phyloP scores from a whole-genome alignment of 1,140 invertebrate species.

The Spodoptera litura region DNA sequence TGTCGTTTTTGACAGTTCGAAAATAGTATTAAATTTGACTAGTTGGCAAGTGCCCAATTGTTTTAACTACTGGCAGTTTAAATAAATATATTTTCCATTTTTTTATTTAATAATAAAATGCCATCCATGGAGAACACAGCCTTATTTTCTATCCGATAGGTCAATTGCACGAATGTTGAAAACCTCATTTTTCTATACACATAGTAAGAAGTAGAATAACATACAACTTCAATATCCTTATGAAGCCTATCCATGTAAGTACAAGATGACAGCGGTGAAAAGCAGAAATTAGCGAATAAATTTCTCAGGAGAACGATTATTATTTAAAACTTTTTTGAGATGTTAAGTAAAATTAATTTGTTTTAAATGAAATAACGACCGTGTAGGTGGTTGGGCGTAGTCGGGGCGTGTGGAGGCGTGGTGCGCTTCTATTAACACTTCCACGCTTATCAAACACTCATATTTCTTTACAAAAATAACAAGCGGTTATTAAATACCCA shows the following conservation, averaged over 20 bases:
- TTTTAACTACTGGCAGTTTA: too few relatives aligned
- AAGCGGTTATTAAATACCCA: constrained; percentile 36
- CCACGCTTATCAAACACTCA: constrained; percentile 55
- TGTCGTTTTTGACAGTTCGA: too few relatives aligned
- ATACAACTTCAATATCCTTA: too few relatives aligned
- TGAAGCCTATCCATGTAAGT: neutral
- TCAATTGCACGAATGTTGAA: neutral
- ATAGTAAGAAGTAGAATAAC: neutral
- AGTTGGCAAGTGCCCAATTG: too few relatives aligned
- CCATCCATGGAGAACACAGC: neutral
- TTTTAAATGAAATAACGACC: constrained; percentile 13
- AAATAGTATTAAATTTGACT: too few relatives aligned
- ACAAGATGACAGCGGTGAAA: neutral
- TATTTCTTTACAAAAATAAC: constrained; percentile 55
- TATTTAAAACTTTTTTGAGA: neutral
- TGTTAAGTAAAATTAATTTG: neutral
- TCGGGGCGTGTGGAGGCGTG: constrained; percentile 62
- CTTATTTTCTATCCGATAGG: neutral
- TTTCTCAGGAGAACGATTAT: neutral
- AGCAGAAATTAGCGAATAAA: too few relatives aligned
- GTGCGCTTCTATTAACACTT: constrained; percentile 53
- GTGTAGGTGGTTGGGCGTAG: constrained; percentile 55
- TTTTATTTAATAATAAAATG: neutral
- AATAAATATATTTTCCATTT: neutral
- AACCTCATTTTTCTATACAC: neutral